These are phyloP conservation scores for Percina caprodes DNA, from an alignment of 2,113 vertebrate genomes.

Conservation along the genomic window DNA sequence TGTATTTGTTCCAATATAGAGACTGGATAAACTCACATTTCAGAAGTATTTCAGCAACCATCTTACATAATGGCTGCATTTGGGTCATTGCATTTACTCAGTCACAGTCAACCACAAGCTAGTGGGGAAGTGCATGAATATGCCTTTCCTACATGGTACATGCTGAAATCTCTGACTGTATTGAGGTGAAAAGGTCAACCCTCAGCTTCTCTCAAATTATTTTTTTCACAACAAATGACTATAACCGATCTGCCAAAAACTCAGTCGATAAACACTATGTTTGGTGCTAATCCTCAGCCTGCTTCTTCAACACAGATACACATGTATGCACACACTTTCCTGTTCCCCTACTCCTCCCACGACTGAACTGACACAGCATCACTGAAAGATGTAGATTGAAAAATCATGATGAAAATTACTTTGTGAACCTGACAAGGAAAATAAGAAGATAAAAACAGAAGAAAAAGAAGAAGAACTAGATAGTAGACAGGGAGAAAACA, in stretches of 20 bases:
- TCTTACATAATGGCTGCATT: not conserved
- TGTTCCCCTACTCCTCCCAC: not conserved
- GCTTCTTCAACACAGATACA: not conserved
- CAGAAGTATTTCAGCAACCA: not conserved
- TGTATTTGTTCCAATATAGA: not conserved
- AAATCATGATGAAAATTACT: slow-evolving; percentile 70
- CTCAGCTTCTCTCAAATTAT: not conserved
- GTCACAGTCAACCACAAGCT: not conserved
- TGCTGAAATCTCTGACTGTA: not conserved
- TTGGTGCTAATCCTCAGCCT: not conserved
- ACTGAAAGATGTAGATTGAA: slow-evolving; percentile 82
- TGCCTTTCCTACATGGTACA: not conserved
- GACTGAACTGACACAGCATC: slow-evolving; percentile 76
- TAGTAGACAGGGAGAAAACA: slow-evolving; percentile 66
- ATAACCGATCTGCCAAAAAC: not conserved
- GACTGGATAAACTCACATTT: not conserved
- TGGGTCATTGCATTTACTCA: not conserved
- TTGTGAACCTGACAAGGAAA: slow-evolving; percentile 46
- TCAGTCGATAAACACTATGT: not conserved
- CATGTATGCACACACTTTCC: slow-evolving; percentile 61
- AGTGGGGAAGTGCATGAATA: not conserved
- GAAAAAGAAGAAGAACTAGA: slow-evolving; percentile 31
- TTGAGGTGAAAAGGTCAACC: not conserved
- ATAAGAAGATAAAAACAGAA: slow-evolving; percentile 26
- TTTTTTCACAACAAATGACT: not conserved